Evolutionary conservation across 2,113 vertebrate genomes (phyloP), one percentile per base, ranked within the genome.

Genomic region (Athene cunicularia): DNA sequence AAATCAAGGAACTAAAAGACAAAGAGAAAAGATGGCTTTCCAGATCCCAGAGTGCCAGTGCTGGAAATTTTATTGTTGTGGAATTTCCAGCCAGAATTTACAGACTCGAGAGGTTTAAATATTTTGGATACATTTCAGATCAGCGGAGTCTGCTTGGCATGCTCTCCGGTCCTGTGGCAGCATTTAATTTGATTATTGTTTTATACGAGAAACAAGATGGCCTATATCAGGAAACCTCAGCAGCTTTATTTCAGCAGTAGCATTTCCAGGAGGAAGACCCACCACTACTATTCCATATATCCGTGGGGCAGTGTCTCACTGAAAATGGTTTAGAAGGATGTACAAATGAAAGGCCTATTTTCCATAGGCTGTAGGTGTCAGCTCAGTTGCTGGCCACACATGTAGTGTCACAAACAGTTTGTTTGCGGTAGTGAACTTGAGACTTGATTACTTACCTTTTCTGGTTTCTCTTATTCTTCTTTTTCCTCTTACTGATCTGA

Each of bases 1-100:
- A 86, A 93, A 94, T 92, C 77, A 81, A 81, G 32, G 55, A 71
- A 70, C 71, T 86, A 89, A 82, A 77, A 76, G 71, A 79, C 50
- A 43, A 66, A 84, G 64, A 66, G 35, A 60, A 30, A 82, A 75
- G 30, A 49, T 7, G 12, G 18, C 8, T 93, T 95, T 85, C 45
- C 33, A 82, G 35, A 43, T 45, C n/a, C 41, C 24, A 14, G 55
- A 59, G 43, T 59, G 27, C 14, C 37, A 30, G 8, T 23, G 37
- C 26, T 81, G 23, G 37, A 55, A 83, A 63, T 23, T 5, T 77
- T 77, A 53, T 52, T 71, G 43, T 62, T 11, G 5, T 52, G 35
- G 60, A 88, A 80, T 86, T 88, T 89, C 23, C 20, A 88, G 74
- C 13, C 80, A 66, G 45, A 82, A 90, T 43, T 75, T 88, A 14